Evolutionary conservation across 2,113 vertebrate genomes (phyloP), one percentile per base, ranked within the genome.

Genomic region (Plecotus auritus): DNA sequence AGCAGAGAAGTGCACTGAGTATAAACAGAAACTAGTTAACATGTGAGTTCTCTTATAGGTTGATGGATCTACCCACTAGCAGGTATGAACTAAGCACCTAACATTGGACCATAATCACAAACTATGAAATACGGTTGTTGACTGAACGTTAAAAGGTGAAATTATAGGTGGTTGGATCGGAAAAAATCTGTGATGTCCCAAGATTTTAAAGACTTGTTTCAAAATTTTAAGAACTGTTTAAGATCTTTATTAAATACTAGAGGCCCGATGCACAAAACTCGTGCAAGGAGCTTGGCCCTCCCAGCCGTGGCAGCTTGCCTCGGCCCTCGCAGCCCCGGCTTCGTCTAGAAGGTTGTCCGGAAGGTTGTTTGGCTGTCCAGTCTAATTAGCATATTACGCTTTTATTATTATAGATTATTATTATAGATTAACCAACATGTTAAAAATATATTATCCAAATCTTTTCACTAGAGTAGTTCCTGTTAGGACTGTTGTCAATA

Each of bases 151-250:
- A 56, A 94, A 91, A 87, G 32, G 49, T 80, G 12, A 89, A 92
- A 74, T 59, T 32, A 66, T 2, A 70, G 22, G 32, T 4, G 26
- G 28, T 4, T 83, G 37, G 59, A 90, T 93, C 56, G 86, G 3
- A 92, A 40, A 89, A 89, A 82, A 83, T 51, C 83, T 72, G 51
- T 69, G 56, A 89, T 67, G 35, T 66, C 45, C 40, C 28, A 89
- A 69, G 56, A 87, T 88, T 90, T 91, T 64, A 91, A 49, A 90
- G 59, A 89, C 3, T 49, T 61, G 85, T 87, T 91, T 93, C n/a
- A 83, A 80, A 95, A 30, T 47, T 61, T 85, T 83, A 51, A 8
- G 14, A 88, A 67, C 26, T 83, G 82, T 78, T 47, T 80, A 59
- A 87, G 35, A 88, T 90, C 14, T 83, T 90, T 45, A 76, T 45